Evolutionary conservation across 2,113 vertebrate genomes (phyloP), one percentile per base, ranked within the genome.

Genomic region (Zingel zingel): DNA sequence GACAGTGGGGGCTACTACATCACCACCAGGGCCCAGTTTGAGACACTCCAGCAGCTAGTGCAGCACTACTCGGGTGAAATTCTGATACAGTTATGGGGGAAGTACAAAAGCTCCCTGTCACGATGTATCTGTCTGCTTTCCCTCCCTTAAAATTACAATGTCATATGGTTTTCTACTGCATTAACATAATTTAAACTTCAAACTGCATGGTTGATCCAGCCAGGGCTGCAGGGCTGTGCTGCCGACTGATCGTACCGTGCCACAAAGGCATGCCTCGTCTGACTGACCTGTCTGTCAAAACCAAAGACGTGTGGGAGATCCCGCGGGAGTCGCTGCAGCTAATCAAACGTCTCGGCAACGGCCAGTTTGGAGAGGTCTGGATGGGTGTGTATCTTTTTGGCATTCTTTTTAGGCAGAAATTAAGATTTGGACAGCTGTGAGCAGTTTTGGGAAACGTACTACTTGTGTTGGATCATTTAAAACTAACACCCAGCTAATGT

Each of bases 241-340:
- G 98, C 93, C 96, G 98, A 81, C 96, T 99, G 93, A 97, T 99
- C 87, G 97, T 98, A 72, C 98, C 98, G 76, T 99, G 98, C 94
- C 98, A 99, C 96, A 99, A 99, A 96, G 98, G 98, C 95, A 99
- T 99, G 98, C 98, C 98, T 89, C 97, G 98, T 88, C 97, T 99
- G 89, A 98, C 98, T 83, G 98, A 99, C 96, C 96, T 99, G 95
- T 99, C 98, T 89, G 97, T 99, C 96, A 99, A 99, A 98, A 99
- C 98, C 98, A 99, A 99, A 99, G 98, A 99, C 96, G 97, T 99
- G 95, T 99, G 98, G 98, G 98, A 99, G 96, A 99, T 99, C 95
- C 98, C 98, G 85, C 95, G 98, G 94, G 98, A 99, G 95, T 99
- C 98, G 71, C 97, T 99, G 94, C 98, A 99, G 96, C 97, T 99